A percentile compares a stretch with the other conserved stretches of the same genome.
Conservation (phyloP, 2,888 invertebrate genomes). For the Ptilodon capucinus region DNA sequence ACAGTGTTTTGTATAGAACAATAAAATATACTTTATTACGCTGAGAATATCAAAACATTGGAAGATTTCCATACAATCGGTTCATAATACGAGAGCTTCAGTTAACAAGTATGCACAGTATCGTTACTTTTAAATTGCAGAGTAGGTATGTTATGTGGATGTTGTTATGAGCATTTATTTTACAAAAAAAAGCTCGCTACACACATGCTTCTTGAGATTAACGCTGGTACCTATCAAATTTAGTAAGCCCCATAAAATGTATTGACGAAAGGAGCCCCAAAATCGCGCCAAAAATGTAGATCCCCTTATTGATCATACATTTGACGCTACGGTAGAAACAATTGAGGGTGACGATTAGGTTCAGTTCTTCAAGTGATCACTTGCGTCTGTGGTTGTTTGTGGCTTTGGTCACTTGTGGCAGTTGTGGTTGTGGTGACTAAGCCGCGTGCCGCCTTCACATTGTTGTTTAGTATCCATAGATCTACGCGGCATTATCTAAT, state of each 20-base stretch:
- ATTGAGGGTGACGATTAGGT: too few relatives aligned
- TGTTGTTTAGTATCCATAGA: slow-evolving; percentile 18
- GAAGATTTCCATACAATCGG: slow-evolving; percentile 37
- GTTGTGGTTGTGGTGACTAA: background rate
- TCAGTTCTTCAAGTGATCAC: too few relatives aligned
- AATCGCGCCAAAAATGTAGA: too few relatives aligned
- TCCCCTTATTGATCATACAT: too few relatives aligned
- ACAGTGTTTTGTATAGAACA: background rate
- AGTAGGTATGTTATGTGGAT: background rate
- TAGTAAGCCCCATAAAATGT: too few relatives aligned
- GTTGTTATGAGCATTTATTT: background rate
- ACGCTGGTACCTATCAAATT: background rate
- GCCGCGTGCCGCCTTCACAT: background rate
- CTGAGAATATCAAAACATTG: slow-evolving; percentile 33
- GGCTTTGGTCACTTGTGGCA: background rate
- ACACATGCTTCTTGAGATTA: background rate
- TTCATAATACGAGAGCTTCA: slow-evolving; percentile 38
- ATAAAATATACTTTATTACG: slow-evolving; percentile 30
- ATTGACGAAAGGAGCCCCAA: too few relatives aligned
- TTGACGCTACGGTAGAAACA: too few relatives aligned
- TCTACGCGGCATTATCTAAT: slow-evolving; percentile 25
- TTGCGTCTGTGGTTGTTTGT: too few relatives aligned
- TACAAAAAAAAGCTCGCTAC: background rate
- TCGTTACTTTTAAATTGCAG: slow-evolving; percentile 6
- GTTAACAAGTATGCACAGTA: slow-evolving; percentile 33